phyloP scores from a whole-genome alignment of 2,797 vertebrate species.

The Tokudaia tokunoshimensis region DNA sequence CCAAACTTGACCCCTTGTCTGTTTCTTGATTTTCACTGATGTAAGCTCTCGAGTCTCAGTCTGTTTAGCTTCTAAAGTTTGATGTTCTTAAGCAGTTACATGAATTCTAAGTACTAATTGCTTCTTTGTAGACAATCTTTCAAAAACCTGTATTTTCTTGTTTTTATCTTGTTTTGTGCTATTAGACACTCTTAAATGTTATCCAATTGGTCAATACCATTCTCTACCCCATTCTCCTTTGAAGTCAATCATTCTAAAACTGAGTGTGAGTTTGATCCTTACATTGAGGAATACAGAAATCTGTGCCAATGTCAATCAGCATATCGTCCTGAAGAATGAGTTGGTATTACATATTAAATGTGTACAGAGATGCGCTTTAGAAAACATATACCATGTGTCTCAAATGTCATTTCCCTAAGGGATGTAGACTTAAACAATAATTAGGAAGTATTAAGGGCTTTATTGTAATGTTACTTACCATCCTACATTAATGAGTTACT shows the following conservation, averaged over 20 bases:
- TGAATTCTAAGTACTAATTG: conserved; percentile 51
- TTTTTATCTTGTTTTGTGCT: not conserved
- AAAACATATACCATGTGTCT: not conserved
- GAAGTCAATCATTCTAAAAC: conserved; percentile 35
- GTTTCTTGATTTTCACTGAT: conserved; percentile 40
- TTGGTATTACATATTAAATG: not conserved
- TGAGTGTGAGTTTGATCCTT: conserved; percentile 10
- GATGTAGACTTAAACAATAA: conserved; percentile 17
- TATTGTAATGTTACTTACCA: conserved; percentile 28
- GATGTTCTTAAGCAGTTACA: conserved; percentile 43
- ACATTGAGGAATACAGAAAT: not conserved
- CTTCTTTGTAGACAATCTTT: conserved; percentile 31
- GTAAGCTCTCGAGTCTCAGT: conserved; percentile 22
- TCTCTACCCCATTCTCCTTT: conserved; percentile 35
- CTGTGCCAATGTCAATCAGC: not conserved
- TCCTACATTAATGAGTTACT: not conserved
- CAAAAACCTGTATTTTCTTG: not conserved
- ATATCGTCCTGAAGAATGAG: not conserved
- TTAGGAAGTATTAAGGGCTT: not conserved
- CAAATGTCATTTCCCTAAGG: conserved; percentile 5
- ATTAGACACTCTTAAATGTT: conserved; percentile 8
- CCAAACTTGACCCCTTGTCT: not conserved
- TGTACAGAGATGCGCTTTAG: not conserved
- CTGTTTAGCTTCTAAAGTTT: conserved; percentile 43
- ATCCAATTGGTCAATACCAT: not conserved